Evolutionary conservation across 2,888 invertebrate genomes (phyloP).

Genomic region (Mesorhabditis sp.): DNA sequence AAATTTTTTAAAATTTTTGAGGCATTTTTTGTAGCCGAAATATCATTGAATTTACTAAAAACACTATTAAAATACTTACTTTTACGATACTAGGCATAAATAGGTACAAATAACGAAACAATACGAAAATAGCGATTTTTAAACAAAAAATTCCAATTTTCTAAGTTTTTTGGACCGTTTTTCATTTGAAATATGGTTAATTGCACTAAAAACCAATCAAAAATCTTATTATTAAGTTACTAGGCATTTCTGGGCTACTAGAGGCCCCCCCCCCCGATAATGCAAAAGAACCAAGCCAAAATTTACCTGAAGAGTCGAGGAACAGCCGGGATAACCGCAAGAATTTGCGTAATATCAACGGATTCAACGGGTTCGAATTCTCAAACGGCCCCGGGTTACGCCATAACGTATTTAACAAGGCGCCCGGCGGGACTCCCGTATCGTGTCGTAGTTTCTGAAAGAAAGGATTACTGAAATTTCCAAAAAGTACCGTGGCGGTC

Average conservation of each 20-base stretch:
- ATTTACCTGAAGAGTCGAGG: slow-evolving; percentile 34
- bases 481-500: neutral
- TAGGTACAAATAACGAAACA: too few species aligned
- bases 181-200: slow-evolving; percentile 7
- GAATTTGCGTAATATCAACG: slow-evolving; percentile 41
- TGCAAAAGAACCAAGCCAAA: neutral
- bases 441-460: slow-evolving; percentile 22
- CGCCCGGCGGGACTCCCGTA: slow-evolving; percentile 26
- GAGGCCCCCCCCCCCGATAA: neutral
- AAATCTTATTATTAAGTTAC: too few species aligned
- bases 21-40: too few species aligned
- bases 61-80: too few species aligned
- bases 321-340: slow-evolving; percentile 40
- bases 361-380: slow-evolving; percentile 47
- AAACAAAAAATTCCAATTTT: neutral
- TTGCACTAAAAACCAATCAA: neutral
- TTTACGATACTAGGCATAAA: too few species aligned
- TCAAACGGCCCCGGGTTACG: slow-evolving; percentile 50
- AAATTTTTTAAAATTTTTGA: too few species aligned
- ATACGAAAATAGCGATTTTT: too few species aligned
- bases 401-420: slow-evolving; percentile 42
- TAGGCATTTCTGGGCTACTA: too few species aligned
- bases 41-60: too few species aligned
- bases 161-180: neutral
- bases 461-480: neutral